Evolutionary conservation across 2,797 vertebrate species (phyloP), one percentile per base, ranked within the genome.

Genomic region (Chanos chanos): DNA sequence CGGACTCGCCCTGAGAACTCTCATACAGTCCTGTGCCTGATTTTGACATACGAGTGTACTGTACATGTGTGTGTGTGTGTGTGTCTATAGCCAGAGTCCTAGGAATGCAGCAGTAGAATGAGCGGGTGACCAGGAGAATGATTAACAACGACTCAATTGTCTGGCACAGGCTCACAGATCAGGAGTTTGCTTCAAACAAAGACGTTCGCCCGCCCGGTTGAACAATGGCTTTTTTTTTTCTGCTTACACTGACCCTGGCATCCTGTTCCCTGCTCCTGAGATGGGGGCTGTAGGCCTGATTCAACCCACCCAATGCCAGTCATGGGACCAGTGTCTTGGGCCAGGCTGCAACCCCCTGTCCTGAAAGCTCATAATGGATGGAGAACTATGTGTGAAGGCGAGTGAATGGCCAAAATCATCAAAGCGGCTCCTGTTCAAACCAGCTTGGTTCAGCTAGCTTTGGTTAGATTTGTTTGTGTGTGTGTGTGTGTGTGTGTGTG

Each of bases 111-210:
- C 72, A 73, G 79, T n/a, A n/a, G n/a, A n/a, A 72, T 74, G 74
- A 76, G 73, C 72, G 68, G 73, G 80, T 80, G 72, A 73, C 44
- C 77, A 75, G 81, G 81, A 78, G 77, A 86, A 87, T 82, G 77
- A 83, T 87, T 86, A 88, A 90, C 88, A 89, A 85, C 83, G 81
- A 83, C 72, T 65, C 72, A 50, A 86, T 89, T 90, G 85, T 88
- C 81, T 71, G 45, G 31, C 25, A 55, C 56, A 43, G 37, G 63
- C 65, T 72, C 44, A 66, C 84, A 84, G 83, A 89, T 88, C 87
- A 86, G 84, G 83, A 85, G 83, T 81, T 86, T 72, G 77, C 76
- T 68, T 68, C 72, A 79, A 68, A 83, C 86, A 84, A 85, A 88
- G 85, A 86, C 79, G 80, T 78, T 67, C 33, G 70, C 75, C 51